A percentile compares a stretch with the other conserved stretches of the same genome.
Evolutionary conservation across 2,888 invertebrate species (phyloP).

Genomic region (Callimorpha dominula): DNA sequence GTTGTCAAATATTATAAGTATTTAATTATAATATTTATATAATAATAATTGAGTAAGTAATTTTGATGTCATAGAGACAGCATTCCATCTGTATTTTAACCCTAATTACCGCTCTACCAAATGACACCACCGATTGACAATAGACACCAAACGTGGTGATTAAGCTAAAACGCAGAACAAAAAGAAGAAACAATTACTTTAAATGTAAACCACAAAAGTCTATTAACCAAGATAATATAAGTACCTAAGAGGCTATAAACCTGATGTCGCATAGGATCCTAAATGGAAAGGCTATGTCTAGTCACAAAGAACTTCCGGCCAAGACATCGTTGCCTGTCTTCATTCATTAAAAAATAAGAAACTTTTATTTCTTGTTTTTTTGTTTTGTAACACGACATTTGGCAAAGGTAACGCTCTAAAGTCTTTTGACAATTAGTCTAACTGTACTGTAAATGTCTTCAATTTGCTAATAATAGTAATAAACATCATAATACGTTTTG

Average conservation of each 20-base stretch:
- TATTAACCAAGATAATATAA: not conserved
- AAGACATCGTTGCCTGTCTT: not conserved
- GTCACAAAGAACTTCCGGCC: slow-evolving; percentile 1
- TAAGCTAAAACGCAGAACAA: not conserved
- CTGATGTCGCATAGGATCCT: not conserved
- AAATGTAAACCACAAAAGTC: not conserved
- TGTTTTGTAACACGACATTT: not conserved
- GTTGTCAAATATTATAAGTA: no score
- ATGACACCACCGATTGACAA: no score
- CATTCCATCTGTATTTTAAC: no score
- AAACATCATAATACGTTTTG: no score
- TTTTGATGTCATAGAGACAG: no score
- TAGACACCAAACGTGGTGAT: no score
- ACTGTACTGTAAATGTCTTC: no score
- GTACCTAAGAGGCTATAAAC: not conserved
- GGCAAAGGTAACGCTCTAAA: not conserved
- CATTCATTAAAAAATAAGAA: not conserved
- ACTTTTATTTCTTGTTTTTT: not conserved
- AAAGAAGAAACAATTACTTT: not conserved
- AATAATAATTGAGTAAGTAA: no score
- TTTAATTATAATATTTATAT: no score
- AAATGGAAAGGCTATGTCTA: slow-evolving; percentile 9
- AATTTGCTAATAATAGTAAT: no score
- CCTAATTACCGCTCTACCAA: no score
- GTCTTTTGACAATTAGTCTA: not conserved